Conservation (phyloP, 2,113 vertebrate genomes). For the Saccopteryx bilineata region DNA sequence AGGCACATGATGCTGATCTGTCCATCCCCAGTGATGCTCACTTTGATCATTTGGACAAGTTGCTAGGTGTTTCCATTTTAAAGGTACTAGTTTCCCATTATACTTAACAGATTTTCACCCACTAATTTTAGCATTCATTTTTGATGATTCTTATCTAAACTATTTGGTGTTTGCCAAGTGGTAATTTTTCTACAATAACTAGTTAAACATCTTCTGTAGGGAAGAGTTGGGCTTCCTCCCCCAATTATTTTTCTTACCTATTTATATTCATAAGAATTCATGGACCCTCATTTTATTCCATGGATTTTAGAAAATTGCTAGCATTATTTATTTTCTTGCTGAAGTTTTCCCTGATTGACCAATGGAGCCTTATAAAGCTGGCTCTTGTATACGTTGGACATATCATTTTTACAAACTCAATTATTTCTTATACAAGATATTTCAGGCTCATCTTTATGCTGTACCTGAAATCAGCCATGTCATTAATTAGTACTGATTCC, state of each 20-base stretch:
- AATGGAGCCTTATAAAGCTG: background rate
- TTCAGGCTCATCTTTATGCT: background rate
- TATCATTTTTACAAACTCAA: background rate
- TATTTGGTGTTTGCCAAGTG: background rate
- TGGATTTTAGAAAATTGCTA: background rate
- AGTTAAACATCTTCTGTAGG: background rate
- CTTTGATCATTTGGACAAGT: background rate
- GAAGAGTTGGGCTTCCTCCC: background rate
- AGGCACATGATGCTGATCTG: background rate
- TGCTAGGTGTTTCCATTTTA: background rate
- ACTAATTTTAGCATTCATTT: background rate
- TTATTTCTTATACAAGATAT: background rate
- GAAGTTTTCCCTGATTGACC: background rate
- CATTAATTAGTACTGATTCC: background rate
- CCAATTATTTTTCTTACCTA: background rate
- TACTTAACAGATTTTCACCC: slow-evolving; percentile 29
- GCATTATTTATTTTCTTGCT: slow-evolving; percentile 23
- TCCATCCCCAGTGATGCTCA: background rate
- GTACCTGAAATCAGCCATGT: background rate
- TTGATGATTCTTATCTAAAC: slow-evolving; percentile 30
- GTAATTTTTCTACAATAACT: background rate
- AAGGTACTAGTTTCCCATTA: background rate
- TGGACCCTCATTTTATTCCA: background rate
- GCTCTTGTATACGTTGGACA: background rate
- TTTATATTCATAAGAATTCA: background rate